These are phyloP conservation scores for Oriolus oriolus DNA, from an alignment of 2,113 vertebrate genomes.

Conservation along the genomic window DNA sequence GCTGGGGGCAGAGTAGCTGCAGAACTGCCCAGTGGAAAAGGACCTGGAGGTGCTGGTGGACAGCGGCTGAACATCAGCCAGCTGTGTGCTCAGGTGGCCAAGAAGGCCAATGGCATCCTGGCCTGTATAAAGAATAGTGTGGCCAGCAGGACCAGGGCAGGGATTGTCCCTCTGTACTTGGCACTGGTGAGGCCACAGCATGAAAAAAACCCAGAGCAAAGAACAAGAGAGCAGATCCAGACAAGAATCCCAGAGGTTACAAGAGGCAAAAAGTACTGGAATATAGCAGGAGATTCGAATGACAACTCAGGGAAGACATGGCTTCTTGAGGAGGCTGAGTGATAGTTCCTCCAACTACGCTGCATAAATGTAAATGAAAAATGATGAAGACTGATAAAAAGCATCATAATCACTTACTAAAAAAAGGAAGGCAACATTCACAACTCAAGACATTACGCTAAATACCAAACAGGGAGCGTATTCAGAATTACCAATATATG, in stretches of 20 bases:
- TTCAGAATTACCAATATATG: neutral
- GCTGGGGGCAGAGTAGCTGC: neutral
- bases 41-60: neutral
- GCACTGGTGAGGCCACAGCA: too few species aligned
- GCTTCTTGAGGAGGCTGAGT: neutral
- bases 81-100: neutral
- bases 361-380: neutral
- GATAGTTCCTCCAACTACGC: neutral
- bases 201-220: neutral
- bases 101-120: neutral
- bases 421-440: neutral
- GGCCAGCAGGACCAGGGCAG: neutral
- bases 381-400: neutral
- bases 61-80: neutral
- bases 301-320: neutral
- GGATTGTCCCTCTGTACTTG: neutral
- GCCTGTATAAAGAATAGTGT: neutral
- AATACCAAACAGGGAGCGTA: neutral
- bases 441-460: neutral
- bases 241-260: neutral
- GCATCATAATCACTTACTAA: neutral
- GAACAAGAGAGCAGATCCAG: neutral
- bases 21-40: neutral
- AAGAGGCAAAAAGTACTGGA: neutral
- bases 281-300: neutral